Evolutionary conservation across 2,797 vertebrate species (phyloP), one percentile per base, ranked within the genome.

Genomic region (Argyrosomus regius): DNA sequence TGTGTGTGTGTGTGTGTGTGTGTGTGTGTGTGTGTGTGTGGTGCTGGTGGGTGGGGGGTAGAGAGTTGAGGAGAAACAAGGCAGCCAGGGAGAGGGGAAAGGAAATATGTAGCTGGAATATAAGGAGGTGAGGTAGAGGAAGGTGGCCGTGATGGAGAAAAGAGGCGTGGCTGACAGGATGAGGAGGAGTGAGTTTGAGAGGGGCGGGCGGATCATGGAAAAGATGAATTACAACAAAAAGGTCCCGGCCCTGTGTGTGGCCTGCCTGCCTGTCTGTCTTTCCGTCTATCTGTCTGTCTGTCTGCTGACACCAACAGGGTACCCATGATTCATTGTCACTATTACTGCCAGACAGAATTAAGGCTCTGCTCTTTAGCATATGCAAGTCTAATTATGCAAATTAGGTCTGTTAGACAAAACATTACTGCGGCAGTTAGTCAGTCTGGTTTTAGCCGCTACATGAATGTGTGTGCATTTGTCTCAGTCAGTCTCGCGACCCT

Each of bases 311-410:
- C 68, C 82, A 66, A 74, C 76, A 58, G 74, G 69, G 77, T 82
- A 78, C 64, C 69, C 12, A n/a, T 92, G 92, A 94, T 94, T 94
- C 91, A 95, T 94, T 79, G 75, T 77, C 41, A 31, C 84, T 57
- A 35, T 87, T 85, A 83, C 81, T 72, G 78, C 75, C 75, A 81
- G 85, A 84, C 89, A 82, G 86, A 93, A 93, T 93, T 91, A 90
- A 93, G 83, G 84, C 83, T 61, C 80, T 81, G 87, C 89, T 92
- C 88, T 92, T 94, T 93, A 90, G 87, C 91, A 93, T 91, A 91
- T 93, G 90, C 88, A 81, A 83, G 91, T 90, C 91, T 93, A 94
- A 95, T 94, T 92, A 95, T 91, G 90, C 86, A 92, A 90, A 93
- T 92, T 60, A 83, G 58, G 2, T 80, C 73, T 70, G 84, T 82